These are phyloP conservation scores for Ditula angustiorana DNA, from an alignment of 2,888 invertebrate species.

Conservation along the genomic window DNA sequence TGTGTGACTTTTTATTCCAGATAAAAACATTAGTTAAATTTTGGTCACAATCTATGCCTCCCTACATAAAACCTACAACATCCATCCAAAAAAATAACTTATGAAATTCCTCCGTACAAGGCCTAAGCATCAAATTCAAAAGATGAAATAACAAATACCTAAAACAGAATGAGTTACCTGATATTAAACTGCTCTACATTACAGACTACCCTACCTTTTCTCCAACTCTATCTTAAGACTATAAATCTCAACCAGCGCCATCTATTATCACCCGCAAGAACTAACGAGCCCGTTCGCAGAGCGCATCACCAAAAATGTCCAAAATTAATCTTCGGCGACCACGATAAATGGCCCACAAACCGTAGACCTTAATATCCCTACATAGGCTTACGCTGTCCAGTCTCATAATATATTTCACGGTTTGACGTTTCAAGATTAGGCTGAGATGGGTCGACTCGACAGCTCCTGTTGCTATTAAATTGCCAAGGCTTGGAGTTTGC, in stretches of 20 bases:
- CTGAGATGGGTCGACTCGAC: constrained; percentile 41
- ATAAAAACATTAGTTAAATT: no score
- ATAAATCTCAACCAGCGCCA: constrained; percentile 14
- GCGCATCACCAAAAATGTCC: constrained; percentile 34
- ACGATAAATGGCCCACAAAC: constrained; percentile 9
- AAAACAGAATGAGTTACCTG: no score
- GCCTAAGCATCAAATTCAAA: no score
- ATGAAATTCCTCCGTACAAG: no score
- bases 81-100: no score
- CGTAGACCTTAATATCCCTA: constrained; percentile 6
- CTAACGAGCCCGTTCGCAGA: constrained; percentile 23
- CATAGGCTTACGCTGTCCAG: constrained; percentile 36
- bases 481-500: not conserved
- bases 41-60: no score
- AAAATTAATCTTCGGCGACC: constrained; percentile 31
- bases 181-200: no score
- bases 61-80: no score
- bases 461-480: constrained; percentile 24
- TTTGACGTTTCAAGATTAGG: constrained; percentile 40
- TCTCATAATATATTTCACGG: constrained; percentile 37
- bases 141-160: no score
- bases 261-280: constrained; percentile 26
- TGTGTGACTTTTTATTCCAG: no score
- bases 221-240: not conserved
- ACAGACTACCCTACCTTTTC: not conserved